A percentile compares a stretch with the other conserved stretches of the same genome.
phyloP scores from a whole-genome alignment of 2,113 vertebrate genomes.

The Planiliza haematocheilus region DNA sequence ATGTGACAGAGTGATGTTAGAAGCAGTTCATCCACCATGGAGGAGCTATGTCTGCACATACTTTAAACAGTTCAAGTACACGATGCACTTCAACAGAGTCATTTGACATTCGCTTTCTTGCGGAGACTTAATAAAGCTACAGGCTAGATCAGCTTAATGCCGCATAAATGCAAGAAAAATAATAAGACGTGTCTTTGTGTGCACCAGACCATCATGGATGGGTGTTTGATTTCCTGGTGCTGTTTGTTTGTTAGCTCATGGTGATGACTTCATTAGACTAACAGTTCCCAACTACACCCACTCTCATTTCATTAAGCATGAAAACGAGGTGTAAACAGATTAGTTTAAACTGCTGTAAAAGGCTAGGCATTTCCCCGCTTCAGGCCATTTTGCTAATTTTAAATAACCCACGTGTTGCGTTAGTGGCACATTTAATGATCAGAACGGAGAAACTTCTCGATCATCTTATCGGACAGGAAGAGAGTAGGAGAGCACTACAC shows the following conservation, averaged over 20 bases:
- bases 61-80: slow-evolving; percentile 19
- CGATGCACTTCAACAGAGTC: slow-evolving; percentile 5
- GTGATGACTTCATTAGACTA: background rate
- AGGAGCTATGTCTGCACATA: slow-evolving; percentile 23
- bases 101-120: background rate
- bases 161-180: background rate
- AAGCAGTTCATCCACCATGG: background rate
- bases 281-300: too few species aligned
- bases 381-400: too few species aligned
- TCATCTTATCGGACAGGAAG: too few species aligned
- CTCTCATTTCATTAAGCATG: too few species aligned
- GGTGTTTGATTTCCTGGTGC: slow-evolving; percentile 11
- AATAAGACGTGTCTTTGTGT: background rate
- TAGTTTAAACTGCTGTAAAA: too few species aligned
- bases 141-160: slow-evolving; percentile 2
- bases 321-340: too few species aligned
- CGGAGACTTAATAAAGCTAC: background rate
- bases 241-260: slow-evolving; percentile 13
- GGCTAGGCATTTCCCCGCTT: too few species aligned
- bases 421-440: too few species aligned
- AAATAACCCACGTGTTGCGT: too few species aligned
- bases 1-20: slow-evolving; percentile 36
- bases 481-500: too few species aligned
- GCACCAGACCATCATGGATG: slow-evolving; percentile 16
- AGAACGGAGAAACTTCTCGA: too few species aligned